Base-by-base conservation (phyloP, 2,888 invertebrate species). In the Villa cingulata region DNA sequence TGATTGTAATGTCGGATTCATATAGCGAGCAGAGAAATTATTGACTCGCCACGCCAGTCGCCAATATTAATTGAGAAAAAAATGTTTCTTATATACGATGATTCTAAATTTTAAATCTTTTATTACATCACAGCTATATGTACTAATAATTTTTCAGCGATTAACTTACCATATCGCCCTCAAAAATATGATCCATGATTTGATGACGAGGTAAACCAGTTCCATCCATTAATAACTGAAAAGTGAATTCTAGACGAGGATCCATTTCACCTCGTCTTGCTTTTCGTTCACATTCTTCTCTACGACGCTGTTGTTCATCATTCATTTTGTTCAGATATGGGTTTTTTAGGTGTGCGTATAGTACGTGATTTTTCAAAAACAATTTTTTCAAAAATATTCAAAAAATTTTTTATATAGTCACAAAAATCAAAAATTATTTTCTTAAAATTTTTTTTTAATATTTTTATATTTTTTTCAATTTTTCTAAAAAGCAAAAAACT, bases 261-360 rank as follows among this genome's bases (percentile, higher is more conserved):
- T 90, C 90, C 85, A 90, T 90, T 68, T 90, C 90, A 72, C 89
- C 90, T 49, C 90, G 75, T 48, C 90, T 76, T 15, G 88, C 88
- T 63, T 88, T 88, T 58, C 88, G 77, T 73, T 89, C 88, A 81
- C 88, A 88, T 86, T 89, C 88, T 80, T 89, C 88, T 51, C 88
- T 76, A 51, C 88, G 74, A 55, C 79, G 74, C 82, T 82, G 65
- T 56, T 66, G 63, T 62, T 70, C 69, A 50, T 67, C 68, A 54
- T 63, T 64, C 56, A 66, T 66, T 39, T 39, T 51, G 32, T 19
- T 34, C 18, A 7, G 14, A 17, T 39, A 2, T 23, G 14, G n/a
- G n/a, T n/a, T n/a, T n/a, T n/a, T n/a, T n/a, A n/a, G n/a, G n/a
- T 23, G 23, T 23, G 4, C 7, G 23, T 4, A 23, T n/a, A 6